Conservation (phyloP, 1,140 invertebrate genomes). For the Reticulitermes speratus region DNA sequence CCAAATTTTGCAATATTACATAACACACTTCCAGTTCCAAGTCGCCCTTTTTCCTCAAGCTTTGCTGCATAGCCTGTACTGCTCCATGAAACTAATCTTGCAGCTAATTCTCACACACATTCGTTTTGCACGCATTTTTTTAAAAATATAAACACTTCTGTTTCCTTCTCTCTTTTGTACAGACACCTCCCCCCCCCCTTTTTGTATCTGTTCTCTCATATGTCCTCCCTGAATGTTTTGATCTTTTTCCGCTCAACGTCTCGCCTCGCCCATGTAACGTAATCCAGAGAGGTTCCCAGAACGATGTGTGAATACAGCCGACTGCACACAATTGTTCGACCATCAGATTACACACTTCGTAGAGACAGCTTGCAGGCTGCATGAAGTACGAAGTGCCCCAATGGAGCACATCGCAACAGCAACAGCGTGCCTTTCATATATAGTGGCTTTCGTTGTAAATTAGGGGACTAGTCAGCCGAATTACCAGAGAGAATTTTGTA, state of each 20-base stretch:
- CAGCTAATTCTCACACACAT: neutral
- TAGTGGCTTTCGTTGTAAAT: neutral
- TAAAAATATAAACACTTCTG: neutral
- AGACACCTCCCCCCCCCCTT: neutral
- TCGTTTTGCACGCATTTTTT: neutral
- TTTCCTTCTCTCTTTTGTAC: neutral
- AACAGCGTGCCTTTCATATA: neutral
- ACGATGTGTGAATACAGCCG: neutral
- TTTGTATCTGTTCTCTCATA: neutral
- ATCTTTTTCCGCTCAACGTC: neutral
- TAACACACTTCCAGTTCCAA: neutral
- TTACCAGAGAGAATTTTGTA: neutral
- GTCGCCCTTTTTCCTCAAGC: neutral
- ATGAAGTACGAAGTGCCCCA: neutral
- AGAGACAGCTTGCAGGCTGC: neutral
- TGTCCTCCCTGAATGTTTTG: neutral
- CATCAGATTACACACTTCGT: neutral
- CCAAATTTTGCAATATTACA: neutral
- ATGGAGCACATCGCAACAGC: neutral
- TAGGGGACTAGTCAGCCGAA: neutral
- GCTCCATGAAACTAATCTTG: neutral
- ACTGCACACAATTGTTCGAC: neutral
- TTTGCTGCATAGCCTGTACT: neutral
- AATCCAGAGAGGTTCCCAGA: neutral
- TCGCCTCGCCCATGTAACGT: neutral